Conservation (phyloP, 2,113 vertebrate genomes). For the Eublepharis macularius region DNA sequence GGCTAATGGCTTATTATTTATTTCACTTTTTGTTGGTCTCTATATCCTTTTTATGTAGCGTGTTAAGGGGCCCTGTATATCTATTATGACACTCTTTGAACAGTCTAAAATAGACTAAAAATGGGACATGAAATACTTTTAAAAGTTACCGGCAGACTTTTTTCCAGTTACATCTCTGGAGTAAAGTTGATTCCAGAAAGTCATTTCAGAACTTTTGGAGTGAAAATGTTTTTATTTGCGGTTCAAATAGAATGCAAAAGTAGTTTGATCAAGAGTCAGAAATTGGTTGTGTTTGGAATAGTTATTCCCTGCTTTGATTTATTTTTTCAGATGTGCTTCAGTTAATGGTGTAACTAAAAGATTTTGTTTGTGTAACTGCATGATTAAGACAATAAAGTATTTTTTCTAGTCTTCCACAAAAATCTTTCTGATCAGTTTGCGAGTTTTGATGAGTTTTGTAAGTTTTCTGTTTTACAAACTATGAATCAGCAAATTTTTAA, state of each 20-base stretch:
- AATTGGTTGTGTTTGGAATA: conserved; percentile 81
- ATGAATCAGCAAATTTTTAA: conserved; percentile 96
- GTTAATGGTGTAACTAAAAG: conserved; percentile 87
- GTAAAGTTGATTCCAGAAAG: conserved; percentile 73
- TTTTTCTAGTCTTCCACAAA: conserved; percentile 99
- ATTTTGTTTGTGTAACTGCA: conserved; percentile 96
- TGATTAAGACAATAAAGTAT: conserved; percentile 98
- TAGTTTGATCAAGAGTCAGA: conserved; percentile 80
- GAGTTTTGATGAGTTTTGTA: conserved; percentile 97
- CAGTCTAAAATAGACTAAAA: conserved; percentile 81
- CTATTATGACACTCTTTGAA: conserved; percentile 80
- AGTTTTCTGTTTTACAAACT: conserved; percentile 93
- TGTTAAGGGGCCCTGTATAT: conserved; percentile 81
- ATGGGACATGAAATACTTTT: conserved; percentile 74
- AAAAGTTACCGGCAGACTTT: conserved; percentile 71
- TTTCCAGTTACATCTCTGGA: conserved; percentile 64
- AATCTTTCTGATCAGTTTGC: conserved; percentile 92
- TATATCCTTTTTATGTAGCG: conserved; percentile 84
- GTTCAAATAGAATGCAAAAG: conserved; percentile 76
- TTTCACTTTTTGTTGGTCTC: conserved; percentile 88
- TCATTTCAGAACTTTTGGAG: conserved; percentile 75
- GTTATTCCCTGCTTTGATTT: conserved; percentile 80
- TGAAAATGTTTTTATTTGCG: conserved; percentile 76
- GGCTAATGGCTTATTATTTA: conserved; percentile 92
- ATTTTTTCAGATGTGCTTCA: conserved; percentile 79